Evolutionary conservation across 1,140 invertebrate species (phyloP).

Genomic region (Zaprionus ornatus): DNA sequence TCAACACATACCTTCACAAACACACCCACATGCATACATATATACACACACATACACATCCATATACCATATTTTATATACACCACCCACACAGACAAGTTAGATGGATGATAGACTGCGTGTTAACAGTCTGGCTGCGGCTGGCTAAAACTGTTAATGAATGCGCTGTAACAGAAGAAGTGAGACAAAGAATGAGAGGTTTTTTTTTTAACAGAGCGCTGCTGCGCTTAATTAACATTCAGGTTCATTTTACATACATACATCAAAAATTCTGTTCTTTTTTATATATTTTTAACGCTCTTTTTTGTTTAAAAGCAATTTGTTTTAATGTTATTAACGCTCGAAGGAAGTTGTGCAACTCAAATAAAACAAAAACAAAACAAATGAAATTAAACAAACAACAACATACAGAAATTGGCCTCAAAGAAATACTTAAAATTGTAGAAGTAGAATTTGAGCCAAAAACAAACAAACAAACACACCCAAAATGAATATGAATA

Average conservation of each 20-base stretch:
- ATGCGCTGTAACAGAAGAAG: constrained; percentile 30
- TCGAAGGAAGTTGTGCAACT: constrained; percentile 54
- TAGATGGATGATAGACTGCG: constrained; percentile 58
- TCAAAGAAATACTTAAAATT: constrained; percentile 71
- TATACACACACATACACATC: constrained; percentile 30
- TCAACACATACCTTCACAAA: constrained; percentile 68
- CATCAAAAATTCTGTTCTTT: constrained; percentile 9
- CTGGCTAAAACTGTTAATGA: constrained; percentile 60
- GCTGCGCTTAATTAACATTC: constrained; percentile 53
- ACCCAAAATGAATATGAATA: constrained; percentile 24
- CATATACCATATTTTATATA: constrained; percentile 29
- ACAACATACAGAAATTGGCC: constrained; percentile 36
- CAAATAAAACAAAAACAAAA: constrained; percentile 28
- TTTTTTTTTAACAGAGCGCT: constrained; percentile 53
- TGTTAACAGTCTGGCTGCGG: constrained; percentile 65
- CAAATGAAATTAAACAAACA: constrained; percentile 18
- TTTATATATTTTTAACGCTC: constrained; percentile 27
- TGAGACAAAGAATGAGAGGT: constrained; percentile 13
- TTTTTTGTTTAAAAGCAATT: constrained; percentile 51
- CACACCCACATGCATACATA: constrained; percentile 37
- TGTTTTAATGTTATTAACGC: constrained; percentile 66
- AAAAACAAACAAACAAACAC: constrained; percentile 19
- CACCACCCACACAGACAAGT: constrained; percentile 27
- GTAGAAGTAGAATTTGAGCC: constrained; percentile 69
- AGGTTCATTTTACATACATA: constrained; percentile 36